phyloP scores from a whole-genome alignment of 1,140 invertebrate species.

The Grapholita molesta region DNA sequence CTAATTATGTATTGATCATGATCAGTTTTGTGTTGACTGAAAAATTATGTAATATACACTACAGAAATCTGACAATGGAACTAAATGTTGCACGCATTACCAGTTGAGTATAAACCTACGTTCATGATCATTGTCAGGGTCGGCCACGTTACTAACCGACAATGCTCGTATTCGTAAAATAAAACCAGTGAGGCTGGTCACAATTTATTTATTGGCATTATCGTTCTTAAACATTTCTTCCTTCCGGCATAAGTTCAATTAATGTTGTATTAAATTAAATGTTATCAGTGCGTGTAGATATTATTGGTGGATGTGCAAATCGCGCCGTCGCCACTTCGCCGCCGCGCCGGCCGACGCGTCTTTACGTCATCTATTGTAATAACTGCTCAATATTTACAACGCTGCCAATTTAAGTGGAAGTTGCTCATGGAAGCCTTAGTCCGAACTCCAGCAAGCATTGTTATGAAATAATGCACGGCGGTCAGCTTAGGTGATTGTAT shows the following conservation, averaged over 20 bases:
- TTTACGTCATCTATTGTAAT: slow-evolving; percentile 12
- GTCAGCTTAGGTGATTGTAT: neutral
- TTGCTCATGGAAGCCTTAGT: slow-evolving; percentile 5
- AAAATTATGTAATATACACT: neutral
- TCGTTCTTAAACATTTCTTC: too few species aligned
- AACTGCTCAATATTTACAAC: slow-evolving; percentile 15
- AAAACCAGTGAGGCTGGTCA: too few species aligned
- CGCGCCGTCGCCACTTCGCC: neutral
- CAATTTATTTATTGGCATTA: too few species aligned
- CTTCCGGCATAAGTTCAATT: too few species aligned
- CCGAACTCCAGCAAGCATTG: neutral
- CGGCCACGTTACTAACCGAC: neutral
- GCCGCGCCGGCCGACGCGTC: neutral
- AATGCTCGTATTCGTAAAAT: too few species aligned
- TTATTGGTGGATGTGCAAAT: neutral
- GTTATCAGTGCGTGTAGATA: neutral
- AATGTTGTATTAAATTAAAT: too few species aligned
- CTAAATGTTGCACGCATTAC: neutral
- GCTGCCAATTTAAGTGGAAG: slow-evolving; percentile 8
- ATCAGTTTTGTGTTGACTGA: neutral
- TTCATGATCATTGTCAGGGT: neutral
- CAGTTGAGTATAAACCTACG: neutral
- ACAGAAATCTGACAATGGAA: neutral
- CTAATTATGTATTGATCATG: too few species aligned
- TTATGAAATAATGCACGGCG: neutral